Evolutionary conservation across 2,888 invertebrate genomes (phyloP).

Genomic region (Charanyca ferruginea): DNA sequence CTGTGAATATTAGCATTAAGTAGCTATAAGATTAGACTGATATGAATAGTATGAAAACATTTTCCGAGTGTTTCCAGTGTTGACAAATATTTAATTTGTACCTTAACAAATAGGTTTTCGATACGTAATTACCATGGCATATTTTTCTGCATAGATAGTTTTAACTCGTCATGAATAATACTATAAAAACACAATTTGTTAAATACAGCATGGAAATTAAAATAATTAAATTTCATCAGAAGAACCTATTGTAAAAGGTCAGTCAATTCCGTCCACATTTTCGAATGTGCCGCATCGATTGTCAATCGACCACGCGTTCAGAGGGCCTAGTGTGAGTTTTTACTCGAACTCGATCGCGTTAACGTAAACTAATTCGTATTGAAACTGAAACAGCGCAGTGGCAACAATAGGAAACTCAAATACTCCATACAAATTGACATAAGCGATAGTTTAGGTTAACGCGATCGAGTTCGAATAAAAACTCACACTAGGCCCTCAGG

Average conservation of each 20-base stretch:
- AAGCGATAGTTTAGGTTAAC: too few relatives aligned
- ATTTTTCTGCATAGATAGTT: conserved; percentile 18
- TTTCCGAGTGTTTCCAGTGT: conserved; percentile 58
- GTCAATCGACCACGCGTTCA: conserved; percentile 53
- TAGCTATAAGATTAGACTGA: conserved; percentile 86
- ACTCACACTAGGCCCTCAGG: too few relatives aligned
- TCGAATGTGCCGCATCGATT: conserved; percentile 80
- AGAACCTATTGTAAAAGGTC: conserved; percentile 64
- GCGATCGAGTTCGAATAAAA: too few relatives aligned
- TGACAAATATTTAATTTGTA: conserved; percentile 39
- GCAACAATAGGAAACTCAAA: too few relatives aligned
- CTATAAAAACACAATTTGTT: background rate
- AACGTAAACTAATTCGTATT: too few relatives aligned
- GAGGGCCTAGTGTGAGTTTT: too few relatives aligned
- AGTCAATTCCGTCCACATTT: conserved; percentile 89
- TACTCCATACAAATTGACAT: too few relatives aligned
- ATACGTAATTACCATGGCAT: conserved; percentile 5
- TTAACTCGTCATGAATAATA: background rate
- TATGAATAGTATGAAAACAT: conserved; percentile 82
- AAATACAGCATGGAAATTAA: conserved; percentile 5
- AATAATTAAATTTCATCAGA: conserved; percentile 15
- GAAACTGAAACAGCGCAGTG: too few relatives aligned
- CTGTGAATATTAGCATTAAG: conserved; percentile 85
- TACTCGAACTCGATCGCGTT: too few relatives aligned
- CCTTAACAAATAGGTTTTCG: conserved; percentile 7